Base-by-base conservation (phyloP, 2,888 invertebrate genomes). In the Dusona sp. region DNA sequence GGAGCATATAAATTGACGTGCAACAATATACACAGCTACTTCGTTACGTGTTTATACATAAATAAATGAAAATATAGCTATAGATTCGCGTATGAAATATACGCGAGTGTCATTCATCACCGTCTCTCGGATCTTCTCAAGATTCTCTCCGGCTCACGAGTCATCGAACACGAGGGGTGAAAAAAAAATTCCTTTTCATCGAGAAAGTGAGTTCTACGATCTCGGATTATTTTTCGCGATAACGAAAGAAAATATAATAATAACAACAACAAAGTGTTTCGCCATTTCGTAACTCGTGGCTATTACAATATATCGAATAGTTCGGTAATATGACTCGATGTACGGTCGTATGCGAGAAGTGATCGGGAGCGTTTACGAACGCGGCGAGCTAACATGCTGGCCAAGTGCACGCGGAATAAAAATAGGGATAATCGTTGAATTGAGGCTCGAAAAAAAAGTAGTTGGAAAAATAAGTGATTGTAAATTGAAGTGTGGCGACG, bases 381-480 rank as follows among this genome's bases (percentile, higher is more conserved):
- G 79, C 68, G 70, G 70, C 67, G 77, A 48, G 79, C 45, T 83
- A 86, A 83, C 86, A 86, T 86, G 86, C 83, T 86, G 73, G 42
- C 67, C 73, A 72, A 83, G 57, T 61, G 83, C 80, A 51, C 57
- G 38, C 57, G 72, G 48, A 73, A 72, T 33, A 83, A 77, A 42
- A 79, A 70, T 67, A 83, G 83, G 83, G 83, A 86, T 86, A 80
- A 77, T 86, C 57, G 70, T 54, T 83, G 65, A 85, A 75, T 83
- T 25, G 19, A 65, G 29, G 16, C 7, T 64, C 11, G 74, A 72
- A n/a, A 51, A 19, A 73, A 73, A 75, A 25, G 7, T 38, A 9
- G 16, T 61, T 42, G 33, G 19, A 74, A 64, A 51, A 42, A 42
- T 51, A 42, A 48, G 85, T 68, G 82, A 73, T 81, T 79, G 54